Evolutionary conservation across 2,797 vertebrate species (phyloP).

Genomic region (Gorsachius magnificus): DNA sequence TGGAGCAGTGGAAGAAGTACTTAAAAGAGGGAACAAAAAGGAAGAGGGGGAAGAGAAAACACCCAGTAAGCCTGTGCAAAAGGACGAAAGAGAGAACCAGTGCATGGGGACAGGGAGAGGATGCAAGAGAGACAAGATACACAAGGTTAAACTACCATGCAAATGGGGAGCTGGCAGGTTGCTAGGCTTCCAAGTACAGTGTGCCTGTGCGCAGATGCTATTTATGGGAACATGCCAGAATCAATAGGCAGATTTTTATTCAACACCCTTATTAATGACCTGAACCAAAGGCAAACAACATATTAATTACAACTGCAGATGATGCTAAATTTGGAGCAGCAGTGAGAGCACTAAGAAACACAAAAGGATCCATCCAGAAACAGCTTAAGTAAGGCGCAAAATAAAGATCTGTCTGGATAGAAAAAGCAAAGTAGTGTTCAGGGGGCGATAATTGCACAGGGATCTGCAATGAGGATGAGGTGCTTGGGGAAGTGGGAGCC

Average conservation of each 20-base stretch:
- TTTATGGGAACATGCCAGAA: conserved; percentile 44
- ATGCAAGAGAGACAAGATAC: background rate
- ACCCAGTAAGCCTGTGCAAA: background rate
- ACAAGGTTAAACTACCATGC: background rate
- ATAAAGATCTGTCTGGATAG: background rate
- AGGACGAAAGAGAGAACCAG: background rate
- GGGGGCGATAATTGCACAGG: background rate
- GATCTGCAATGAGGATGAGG: background rate
- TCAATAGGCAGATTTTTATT: conserved; percentile 46
- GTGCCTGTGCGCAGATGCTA: conserved; percentile 27
- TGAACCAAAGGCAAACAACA: conserved; percentile 54
- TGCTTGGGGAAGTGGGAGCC: background rate
- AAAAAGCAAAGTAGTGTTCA: background rate
- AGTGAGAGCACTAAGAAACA: background rate
- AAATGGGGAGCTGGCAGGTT: background rate
- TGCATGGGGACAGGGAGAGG: background rate
- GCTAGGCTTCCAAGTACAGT: conserved; percentile 1
- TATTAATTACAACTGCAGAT: conserved; percentile 28
- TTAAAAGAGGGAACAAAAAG: background rate
- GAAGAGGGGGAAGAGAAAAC: background rate
- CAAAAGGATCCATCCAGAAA: background rate
- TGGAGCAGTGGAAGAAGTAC: background rate
- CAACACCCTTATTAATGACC: conserved; percentile 47
- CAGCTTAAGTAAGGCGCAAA: background rate
- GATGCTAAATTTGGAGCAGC: conserved; percentile 23